Conservation (phyloP, 2,113 vertebrate species). For the Megaceryle torquata region DNA sequence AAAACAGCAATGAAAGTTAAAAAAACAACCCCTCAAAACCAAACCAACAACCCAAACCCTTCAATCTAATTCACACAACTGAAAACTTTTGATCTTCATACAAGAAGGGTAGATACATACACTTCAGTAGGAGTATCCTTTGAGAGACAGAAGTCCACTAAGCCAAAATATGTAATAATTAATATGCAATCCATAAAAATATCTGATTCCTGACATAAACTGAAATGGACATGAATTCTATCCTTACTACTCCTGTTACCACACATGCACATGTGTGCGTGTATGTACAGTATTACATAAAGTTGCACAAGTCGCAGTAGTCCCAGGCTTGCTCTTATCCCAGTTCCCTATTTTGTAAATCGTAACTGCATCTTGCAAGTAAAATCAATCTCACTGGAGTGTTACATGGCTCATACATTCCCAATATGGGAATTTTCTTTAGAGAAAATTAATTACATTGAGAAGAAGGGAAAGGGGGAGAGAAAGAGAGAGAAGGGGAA, state of each 20-base stretch:
- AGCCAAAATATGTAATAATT: background rate
- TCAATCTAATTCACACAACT: constrained; percentile 40
- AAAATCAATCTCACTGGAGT: background rate
- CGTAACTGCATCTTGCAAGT: background rate
- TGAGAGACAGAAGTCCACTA: constrained; percentile 17
- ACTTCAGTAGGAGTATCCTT: background rate
- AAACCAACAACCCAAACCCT: background rate
- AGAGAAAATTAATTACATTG: background rate
- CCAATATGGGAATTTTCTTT: background rate
- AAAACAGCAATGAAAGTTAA: constrained; percentile 67
- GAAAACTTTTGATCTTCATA: constrained; percentile 18
- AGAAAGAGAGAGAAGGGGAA: background rate
- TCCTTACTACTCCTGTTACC: background rate
- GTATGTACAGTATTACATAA: background rate
- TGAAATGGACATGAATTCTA: background rate
- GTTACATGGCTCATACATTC: background rate
- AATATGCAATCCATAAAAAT: background rate
- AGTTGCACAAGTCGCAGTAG: background rate
- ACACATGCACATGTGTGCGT: background rate
- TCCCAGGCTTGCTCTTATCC: background rate
- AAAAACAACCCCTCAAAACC: background rate
- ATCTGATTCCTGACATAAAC: background rate
- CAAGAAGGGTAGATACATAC: background rate
- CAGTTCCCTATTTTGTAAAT: background rate
- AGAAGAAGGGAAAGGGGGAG: background rate